Conservation (phyloP, 2,113 vertebrate species). For the Malurus melanocephalus region DNA sequence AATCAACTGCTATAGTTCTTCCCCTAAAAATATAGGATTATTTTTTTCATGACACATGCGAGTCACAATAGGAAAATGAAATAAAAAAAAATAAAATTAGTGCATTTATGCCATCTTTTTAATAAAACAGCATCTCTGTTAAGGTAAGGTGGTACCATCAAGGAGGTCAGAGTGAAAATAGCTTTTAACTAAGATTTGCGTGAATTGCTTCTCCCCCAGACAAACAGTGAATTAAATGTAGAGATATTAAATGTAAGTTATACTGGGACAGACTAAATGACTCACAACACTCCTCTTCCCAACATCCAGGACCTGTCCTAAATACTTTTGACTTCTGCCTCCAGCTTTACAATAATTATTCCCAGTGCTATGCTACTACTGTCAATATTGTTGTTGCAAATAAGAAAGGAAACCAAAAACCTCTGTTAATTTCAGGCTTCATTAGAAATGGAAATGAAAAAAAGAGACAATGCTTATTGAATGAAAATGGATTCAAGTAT, state of each 20-base stretch:
- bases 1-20: neutral
- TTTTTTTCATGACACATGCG: neutral
- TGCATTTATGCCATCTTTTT: neutral
- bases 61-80: neutral
- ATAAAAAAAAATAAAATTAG: neutral
- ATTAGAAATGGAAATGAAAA: conserved; percentile 4
- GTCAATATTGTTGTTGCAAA: neutral
- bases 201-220: neutral
- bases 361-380: neutral
- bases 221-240: neutral
- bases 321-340: neutral
- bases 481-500: neutral
- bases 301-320: neutral
- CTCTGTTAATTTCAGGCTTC: conserved; percentile 22
- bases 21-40: neutral
- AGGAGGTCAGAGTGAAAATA: neutral
- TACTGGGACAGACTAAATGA: neutral
- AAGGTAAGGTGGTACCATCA: neutral
- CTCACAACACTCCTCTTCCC: neutral
- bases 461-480: neutral
- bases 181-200: neutral
- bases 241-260: neutral
- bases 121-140: neutral
- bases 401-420: neutral
- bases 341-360: neutral